These are phyloP conservation scores for Lasiurus cinereus DNA, from an alignment of 2,113 vertebrate species.

Conservation along the genomic window DNA sequence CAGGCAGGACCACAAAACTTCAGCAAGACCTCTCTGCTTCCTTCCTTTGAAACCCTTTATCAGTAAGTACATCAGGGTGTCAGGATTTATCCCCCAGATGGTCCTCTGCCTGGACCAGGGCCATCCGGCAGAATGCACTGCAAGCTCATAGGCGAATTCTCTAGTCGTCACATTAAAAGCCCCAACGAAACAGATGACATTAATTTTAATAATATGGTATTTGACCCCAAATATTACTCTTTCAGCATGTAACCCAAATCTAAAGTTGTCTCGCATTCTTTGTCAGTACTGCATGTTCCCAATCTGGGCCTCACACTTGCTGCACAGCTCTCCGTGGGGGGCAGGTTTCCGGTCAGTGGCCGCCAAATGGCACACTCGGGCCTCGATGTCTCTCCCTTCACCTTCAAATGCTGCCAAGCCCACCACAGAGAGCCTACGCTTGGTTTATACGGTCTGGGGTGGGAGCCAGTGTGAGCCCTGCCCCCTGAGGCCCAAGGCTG, in stretches of 20 bases:
- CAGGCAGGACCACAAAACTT: not conserved
- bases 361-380: not conserved
- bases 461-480: not conserved
- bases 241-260: not conserved
- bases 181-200: not conserved
- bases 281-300: not conserved
- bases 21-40: not conserved
- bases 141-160: not conserved
- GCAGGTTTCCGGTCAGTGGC: not conserved
- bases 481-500: not conserved
- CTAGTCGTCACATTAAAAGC: not conserved
- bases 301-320: too few species aligned
- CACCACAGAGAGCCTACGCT: not conserved
- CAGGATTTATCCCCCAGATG: not conserved
- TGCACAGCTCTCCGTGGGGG: not conserved
- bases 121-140: not conserved
- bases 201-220: not conserved
- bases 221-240: not conserved
- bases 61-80: too few species aligned
- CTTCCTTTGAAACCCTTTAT: not conserved
- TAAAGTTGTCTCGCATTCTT: not conserved
- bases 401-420: not conserved
- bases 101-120: too few species aligned
- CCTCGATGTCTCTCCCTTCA: not conserved
- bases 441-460: not conserved